phyloP scores from a whole-genome alignment of 2,888 invertebrate genomes.

The Blera fallax region DNA sequence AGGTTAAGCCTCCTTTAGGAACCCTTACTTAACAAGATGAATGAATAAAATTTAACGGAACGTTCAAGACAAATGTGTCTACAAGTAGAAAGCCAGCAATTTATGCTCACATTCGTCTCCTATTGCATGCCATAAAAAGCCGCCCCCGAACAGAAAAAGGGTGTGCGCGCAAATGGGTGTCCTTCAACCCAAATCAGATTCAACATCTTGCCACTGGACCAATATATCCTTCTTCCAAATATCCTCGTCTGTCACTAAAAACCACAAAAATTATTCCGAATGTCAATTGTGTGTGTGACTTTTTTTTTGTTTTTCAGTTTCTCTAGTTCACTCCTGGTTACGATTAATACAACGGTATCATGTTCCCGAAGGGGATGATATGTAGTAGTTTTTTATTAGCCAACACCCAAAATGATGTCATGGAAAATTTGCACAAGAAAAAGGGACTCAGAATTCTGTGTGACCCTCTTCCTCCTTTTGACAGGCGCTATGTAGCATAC shows the following conservation, averaged over 20 bases:
- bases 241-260: not conserved
- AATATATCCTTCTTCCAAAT: constrained; percentile 8
- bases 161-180: constrained; percentile 30
- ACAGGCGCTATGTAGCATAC: constrained; percentile 1
- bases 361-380: constrained; percentile 33
- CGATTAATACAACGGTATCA: constrained; percentile 52
- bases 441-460: constrained; percentile 28
- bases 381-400: constrained; percentile 57
- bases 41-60: not conserved
- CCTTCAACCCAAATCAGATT: constrained; percentile 44
- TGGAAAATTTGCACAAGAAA: constrained; percentile 48
- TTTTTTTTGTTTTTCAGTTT: constrained; percentile 1
- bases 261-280: constrained; percentile 26
- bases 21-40: not conserved
- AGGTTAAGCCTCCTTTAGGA: not conserved
- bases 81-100: not conserved
- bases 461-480: constrained; percentile 59
- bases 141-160: constrained; percentile 58
- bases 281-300: constrained; percentile 39
- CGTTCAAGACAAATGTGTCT: not conserved
- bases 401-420: constrained; percentile 67
- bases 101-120: constrained; percentile 12
- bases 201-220: constrained; percentile 35
- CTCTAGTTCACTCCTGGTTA: not conserved
- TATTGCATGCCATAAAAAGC: constrained; percentile 17